Conservation (phyloP, 2,888 invertebrate species). For the Caenorhabditis wallacei region DNA sequence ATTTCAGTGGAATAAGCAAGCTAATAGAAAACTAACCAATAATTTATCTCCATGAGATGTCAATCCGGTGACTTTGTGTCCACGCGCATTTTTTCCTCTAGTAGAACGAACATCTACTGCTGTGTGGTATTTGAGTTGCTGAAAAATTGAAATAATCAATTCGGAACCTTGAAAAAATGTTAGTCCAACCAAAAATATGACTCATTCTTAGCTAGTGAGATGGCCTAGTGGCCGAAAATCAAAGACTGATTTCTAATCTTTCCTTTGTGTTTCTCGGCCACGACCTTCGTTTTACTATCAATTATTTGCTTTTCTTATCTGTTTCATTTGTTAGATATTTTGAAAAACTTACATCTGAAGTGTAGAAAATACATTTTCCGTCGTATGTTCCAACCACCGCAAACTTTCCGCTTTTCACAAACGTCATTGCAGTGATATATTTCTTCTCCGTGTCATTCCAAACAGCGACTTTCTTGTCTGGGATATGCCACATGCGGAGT, state of each 20-base stretch:
- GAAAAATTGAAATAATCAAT: conserved; percentile 29
- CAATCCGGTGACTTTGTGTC: conserved; percentile 96
- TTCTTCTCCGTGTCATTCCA: conserved; percentile 78
- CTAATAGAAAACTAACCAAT: conserved; percentile 54
- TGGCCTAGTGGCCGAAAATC: too few species aligned
- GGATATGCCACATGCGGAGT: conserved; percentile 98
- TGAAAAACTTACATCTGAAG: conserved; percentile 88
- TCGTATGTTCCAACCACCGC: conserved; percentile 99
- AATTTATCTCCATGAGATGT: conserved; percentile 86
- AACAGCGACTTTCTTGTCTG: conserved; percentile 88
- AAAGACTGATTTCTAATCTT: too few species aligned
- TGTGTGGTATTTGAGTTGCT: conserved; percentile 97
- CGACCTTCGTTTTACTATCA: too few species aligned
- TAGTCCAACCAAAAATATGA: too few species aligned
- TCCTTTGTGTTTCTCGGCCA: too few species aligned
- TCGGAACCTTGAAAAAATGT: too few species aligned
- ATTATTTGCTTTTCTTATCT: too few species aligned
- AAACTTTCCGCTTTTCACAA: conserved; percentile 91
- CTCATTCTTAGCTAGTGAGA: too few species aligned
- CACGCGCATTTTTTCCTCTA: conserved; percentile 95
- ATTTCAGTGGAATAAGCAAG: background rate
- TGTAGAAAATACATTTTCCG: conserved; percentile 98
- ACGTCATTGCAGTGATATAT: conserved; percentile 83
- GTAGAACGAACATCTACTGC: conserved; percentile 96
- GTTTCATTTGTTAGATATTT: background rate